Percentiles rank a stretch among this genome's conserved stretches.
Conservation (phyloP, 2,113 vertebrate genomes). For the Chiloscyllium plagiosum region DNA sequence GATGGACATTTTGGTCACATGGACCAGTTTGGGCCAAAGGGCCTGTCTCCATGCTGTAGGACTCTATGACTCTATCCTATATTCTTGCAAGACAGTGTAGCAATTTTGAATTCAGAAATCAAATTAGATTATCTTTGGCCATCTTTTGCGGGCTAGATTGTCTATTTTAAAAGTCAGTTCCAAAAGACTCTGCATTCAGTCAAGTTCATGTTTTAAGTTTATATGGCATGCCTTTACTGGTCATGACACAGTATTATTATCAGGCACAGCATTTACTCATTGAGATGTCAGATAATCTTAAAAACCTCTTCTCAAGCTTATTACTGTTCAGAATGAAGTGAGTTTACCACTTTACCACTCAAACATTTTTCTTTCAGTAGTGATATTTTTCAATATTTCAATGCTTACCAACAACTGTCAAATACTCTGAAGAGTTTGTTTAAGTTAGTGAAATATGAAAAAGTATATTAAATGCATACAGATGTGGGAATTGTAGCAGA, state of each 20-base stretch:
- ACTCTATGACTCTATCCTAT: too few relatives aligned
- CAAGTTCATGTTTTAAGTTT: too few relatives aligned
- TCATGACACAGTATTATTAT: background rate
- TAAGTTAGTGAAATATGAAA: background rate
- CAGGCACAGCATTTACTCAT: background rate
- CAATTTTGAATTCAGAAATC: too few relatives aligned
- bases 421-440: background rate
- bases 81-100: too few relatives aligned
- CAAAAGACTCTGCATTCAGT: too few relatives aligned
- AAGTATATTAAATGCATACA: background rate
- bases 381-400: background rate
- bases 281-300: background rate
- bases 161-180: too few relatives aligned
- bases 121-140: too few relatives aligned
- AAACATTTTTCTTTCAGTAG: background rate
- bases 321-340: background rate
- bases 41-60: too few relatives aligned
- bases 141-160: too few relatives aligned
- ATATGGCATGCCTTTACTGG: too few relatives aligned
- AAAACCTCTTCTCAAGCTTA: background rate
- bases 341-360: background rate
- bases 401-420: background rate
- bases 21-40: too few relatives aligned
- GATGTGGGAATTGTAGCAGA: background rate
- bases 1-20: too few relatives aligned